Conservation (phyloP, 2,888 invertebrate species). For the Linyphia triangularis region DNA sequence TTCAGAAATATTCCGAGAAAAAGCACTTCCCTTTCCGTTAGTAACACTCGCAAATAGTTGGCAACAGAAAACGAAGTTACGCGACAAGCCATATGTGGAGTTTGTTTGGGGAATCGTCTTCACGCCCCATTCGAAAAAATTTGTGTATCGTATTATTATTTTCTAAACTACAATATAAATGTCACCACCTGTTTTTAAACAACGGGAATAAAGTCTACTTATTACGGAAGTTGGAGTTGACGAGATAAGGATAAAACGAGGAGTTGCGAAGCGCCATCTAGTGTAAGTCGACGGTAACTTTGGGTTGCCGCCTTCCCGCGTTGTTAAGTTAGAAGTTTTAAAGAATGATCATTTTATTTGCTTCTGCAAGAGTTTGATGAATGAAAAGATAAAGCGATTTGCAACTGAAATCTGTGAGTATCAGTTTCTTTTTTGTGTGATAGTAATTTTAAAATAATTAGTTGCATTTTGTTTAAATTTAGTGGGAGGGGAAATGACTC, state of each 20-base stretch:
- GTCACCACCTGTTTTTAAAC: not conserved
- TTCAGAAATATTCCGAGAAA: constrained; percentile 1
- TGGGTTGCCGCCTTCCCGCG: not conserved
- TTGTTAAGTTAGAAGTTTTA: not conserved
- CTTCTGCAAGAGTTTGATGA: not conserved
- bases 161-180: not conserved
- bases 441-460: not conserved
- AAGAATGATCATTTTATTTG: not conserved
- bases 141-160: not conserved
- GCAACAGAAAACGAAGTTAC: not conserved
- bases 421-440: not conserved
- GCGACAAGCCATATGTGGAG: not conserved
- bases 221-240: not conserved
- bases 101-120: not conserved
- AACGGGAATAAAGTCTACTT: not conserved
- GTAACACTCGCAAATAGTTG: not conserved
- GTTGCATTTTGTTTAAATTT: not conserved
- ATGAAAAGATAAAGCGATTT: not conserved
- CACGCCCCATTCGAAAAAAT: not conserved
- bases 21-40: constrained; percentile 19
- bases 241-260: not conserved
- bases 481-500: not conserved
- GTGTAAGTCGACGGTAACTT: not conserved
- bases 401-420: not conserved
- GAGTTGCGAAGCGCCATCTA: constrained; percentile 57